Percentiles rank a stretch among this genome's conserved stretches.
Evolutionary conservation across 2,888 invertebrate genomes (phyloP).

Genomic region (Laothoe populi): DNA sequence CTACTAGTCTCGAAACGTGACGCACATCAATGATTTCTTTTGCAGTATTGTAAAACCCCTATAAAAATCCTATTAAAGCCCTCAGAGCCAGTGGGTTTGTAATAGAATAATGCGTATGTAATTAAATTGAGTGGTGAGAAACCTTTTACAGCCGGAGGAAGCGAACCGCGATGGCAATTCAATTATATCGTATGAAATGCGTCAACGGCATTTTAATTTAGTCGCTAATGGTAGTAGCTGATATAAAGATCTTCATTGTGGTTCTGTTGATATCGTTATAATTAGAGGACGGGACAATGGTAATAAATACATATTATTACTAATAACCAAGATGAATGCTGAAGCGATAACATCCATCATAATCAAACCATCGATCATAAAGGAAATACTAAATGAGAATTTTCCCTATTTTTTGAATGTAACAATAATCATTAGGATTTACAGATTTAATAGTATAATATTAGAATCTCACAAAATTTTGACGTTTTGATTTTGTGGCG

Average conservation of each 20-base stretch:
- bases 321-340: background rate
- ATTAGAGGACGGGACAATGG: background rate
- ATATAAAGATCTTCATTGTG: constrained; percentile 21
- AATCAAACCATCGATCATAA: no score
- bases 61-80: constrained; percentile 3
- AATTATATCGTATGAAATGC: constrained; percentile 44
- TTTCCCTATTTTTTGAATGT: no score
- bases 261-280: background rate
- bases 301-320: background rate
- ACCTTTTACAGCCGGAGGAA: constrained; percentile 1
- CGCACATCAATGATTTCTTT: no score
- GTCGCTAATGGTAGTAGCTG: constrained; percentile 45
- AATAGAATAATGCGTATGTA: constrained; percentile 19
- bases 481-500: no score
- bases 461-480: no score
- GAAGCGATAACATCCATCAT: no score
- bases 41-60: no score
- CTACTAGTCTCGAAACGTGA: no score
- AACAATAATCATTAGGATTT: no score
- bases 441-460: no score
- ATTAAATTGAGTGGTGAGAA: constrained; percentile 18
- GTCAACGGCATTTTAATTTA: constrained; percentile 43
- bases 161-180: constrained; percentile 37
- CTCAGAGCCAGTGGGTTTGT: constrained; percentile 12
- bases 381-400: no score